Conservation (phyloP, 2,797 vertebrate genomes). For the Myotis vivesi region DNA sequence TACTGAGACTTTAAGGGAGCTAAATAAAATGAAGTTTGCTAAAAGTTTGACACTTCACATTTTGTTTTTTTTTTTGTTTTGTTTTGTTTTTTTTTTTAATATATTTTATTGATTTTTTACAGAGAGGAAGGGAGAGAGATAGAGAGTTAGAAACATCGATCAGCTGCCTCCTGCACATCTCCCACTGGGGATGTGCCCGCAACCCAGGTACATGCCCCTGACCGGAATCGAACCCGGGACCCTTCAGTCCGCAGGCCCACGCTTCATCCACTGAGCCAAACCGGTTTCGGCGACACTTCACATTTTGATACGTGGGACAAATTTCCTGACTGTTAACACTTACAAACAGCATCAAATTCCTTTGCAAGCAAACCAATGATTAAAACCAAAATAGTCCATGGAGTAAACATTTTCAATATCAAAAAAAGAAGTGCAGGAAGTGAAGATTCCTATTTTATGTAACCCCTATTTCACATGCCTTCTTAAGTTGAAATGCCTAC, state of each 20-base stretch:
- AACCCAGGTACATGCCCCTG: too few relatives aligned
- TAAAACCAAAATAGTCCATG: conserved; percentile 2
- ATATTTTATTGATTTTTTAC: too few relatives aligned
- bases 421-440: background rate
- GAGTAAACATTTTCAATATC: background rate
- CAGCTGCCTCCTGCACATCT: too few relatives aligned
- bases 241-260: too few relatives aligned
- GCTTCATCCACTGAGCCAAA: too few relatives aligned
- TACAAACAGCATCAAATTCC: background rate
- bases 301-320: background rate
- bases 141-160: too few relatives aligned
- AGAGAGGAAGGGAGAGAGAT: too few relatives aligned
- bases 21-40: background rate
- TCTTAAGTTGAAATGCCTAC: background rate
- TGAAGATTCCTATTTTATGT: background rate
- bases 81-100: too few relatives aligned
- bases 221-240: too few relatives aligned
- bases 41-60: background rate
- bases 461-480: background rate
- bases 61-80: too few relatives aligned
- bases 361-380: conserved; percentile 2
- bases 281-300: too few relatives aligned
- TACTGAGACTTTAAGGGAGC: background rate
- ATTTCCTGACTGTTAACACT: background rate
- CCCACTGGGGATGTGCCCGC: too few relatives aligned